Conservation (phyloP, 2,113 vertebrate genomes). For the Neodontobutis hainanensis region DNA sequence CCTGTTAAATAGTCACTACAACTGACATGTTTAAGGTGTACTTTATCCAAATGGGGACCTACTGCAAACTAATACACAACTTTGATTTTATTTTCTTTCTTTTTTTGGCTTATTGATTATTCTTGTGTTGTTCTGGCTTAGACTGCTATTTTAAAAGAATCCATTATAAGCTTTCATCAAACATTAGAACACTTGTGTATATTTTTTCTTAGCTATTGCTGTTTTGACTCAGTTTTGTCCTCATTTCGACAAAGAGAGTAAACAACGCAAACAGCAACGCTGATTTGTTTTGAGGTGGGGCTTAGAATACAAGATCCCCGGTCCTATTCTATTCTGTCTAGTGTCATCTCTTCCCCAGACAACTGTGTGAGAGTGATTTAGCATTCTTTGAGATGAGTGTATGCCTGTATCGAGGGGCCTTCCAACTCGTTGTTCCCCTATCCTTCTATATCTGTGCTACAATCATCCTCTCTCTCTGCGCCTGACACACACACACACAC, state of each 20-base stretch:
- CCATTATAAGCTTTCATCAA: constrained; percentile 39
- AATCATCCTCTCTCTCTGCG: constrained; percentile 66
- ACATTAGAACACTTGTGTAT: constrained; percentile 25
- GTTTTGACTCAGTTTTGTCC: constrained; percentile 61
- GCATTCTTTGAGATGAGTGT: constrained; percentile 73
- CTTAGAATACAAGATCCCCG: constrained; percentile 35
- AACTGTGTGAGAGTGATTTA: constrained; percentile 61
- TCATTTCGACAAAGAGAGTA: constrained; percentile 55
- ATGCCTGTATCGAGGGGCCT: constrained; percentile 67
- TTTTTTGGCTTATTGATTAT: constrained; percentile 11
- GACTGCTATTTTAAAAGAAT: constrained; percentile 23
- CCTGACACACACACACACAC: constrained; percentile 35
- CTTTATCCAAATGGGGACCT: constrained; percentile 1
- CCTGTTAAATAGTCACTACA: constrained; percentile 19
- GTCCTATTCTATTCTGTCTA: constrained; percentile 67
- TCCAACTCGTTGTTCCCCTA: constrained; percentile 29
- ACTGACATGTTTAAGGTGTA: constrained; percentile 12
- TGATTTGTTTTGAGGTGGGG: constrained; percentile 57
- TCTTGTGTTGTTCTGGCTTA: constrained; percentile 1
- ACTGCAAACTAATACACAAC: background rate
- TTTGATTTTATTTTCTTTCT: background rate
- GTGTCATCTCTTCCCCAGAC: constrained; percentile 61
- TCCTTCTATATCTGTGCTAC: constrained; percentile 61
- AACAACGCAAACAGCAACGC: constrained; percentile 58
- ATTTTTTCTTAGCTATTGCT: constrained; percentile 29